A percentile compares a stretch with the other conserved stretches of the same genome.
Evolutionary conservation across 2,113 vertebrate genomes (phyloP).

Genomic region (Dolichallabes microphthalmus): DNA sequence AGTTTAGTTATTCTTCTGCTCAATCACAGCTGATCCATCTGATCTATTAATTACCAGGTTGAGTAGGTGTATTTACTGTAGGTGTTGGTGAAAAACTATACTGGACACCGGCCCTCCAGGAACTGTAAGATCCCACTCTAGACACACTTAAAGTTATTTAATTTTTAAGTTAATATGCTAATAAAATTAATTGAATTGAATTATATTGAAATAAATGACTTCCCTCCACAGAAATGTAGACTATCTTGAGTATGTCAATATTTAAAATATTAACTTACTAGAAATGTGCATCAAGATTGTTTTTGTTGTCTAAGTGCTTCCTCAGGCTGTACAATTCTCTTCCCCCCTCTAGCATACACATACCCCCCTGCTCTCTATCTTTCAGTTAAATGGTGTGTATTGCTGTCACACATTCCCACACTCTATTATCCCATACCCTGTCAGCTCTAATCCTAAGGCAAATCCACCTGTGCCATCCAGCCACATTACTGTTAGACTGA

Average conservation of each 20-base stretch:
- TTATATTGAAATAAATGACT: background rate
- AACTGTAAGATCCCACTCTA: too few species aligned
- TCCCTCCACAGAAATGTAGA: background rate
- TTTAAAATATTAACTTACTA: background rate
- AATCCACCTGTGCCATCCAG: conserved; percentile 73
- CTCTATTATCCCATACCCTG: conserved; percentile 54
- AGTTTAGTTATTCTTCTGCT: too few species aligned
- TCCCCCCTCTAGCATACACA: conserved; percentile 11
- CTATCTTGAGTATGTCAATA: background rate
- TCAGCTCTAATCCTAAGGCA: conserved; percentile 58
- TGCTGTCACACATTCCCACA: conserved; percentile 63
- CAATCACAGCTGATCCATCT: too few species aligned
- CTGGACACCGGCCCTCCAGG: too few species aligned
- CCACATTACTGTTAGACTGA: conserved; percentile 59
- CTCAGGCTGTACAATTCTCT: background rate
- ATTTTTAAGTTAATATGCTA: background rate
- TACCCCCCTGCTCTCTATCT: conserved; percentile 50
- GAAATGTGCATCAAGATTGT: background rate
- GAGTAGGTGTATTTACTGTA: too few species aligned
- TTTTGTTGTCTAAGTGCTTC: background rate
- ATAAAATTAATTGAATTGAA: background rate
- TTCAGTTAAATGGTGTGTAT: conserved; percentile 64
- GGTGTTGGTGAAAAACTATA: too few species aligned
- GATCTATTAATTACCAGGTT: too few species aligned
- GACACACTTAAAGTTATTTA: too few species aligned